Base-by-base conservation (phyloP, 2,888 invertebrate species). In the Hofmannophila pseudospretella region DNA sequence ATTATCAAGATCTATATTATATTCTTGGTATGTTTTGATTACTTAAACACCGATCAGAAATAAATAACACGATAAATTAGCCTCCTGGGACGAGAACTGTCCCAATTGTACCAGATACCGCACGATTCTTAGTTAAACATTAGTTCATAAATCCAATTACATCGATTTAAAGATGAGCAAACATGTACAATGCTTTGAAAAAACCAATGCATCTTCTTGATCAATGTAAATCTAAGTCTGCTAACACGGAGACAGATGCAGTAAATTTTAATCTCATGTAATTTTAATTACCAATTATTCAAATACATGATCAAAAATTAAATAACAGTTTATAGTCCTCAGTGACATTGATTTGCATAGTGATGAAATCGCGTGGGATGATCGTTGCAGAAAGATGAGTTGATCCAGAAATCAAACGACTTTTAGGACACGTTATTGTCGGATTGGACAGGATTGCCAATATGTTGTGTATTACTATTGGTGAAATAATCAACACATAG, bases 121-220 rank as follows among this genome's bases (percentile, higher is more conserved):
- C 39, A 52, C 53, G 54, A 60, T 55, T 64, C 5, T 25, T 27
- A 27, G 10, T 34, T 28, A 58, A 55, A 54, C 42, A 51, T 47
- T 53, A 54, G 51, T 48, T 55, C 58, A 67, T 72, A 72, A 72
- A 71, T 71, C 56, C 68, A 68, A 72, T 69, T 69, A 72, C 54
- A 49, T 48, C 41, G 39, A 43, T 51, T 49, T 44, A 51, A 51
- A 54, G 56, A 58, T 56, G 54, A 38, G 49, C 56, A 60, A 52
- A 60, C 29, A 38, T 26, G 29, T 38, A 34, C 9, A 23, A 34
- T 10, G 26, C 9, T 14, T 30, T 23, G 33, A 13, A n/a, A 46
- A 52, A 43, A 29, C 35, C 38, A 47, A 33, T 46, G 45, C 43
- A 48, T 42, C 40, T 22, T 54, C 39, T 38, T 41, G 43, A 51